A percentile compares a stretch with the other conserved stretches of the same genome.
Evolutionary conservation across 2,113 vertebrate species (phyloP).

Genomic region (Brienomyrus longianalis): DNA sequence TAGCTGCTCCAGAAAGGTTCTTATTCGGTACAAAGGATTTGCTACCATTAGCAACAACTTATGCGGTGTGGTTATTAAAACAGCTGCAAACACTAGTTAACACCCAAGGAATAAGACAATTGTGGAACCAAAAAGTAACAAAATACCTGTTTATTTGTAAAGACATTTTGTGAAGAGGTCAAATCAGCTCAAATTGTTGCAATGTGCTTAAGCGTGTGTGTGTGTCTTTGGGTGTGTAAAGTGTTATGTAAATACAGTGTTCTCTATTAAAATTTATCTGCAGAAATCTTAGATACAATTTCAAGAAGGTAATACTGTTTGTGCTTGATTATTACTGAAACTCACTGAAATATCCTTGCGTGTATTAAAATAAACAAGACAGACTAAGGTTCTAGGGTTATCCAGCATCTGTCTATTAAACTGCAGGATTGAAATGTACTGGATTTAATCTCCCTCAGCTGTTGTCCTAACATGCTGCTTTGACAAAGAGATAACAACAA

Average conservation of each 20-base stretch:
- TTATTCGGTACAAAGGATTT: not conserved
- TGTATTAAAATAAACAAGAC: not conserved
- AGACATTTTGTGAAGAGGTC: not conserved
- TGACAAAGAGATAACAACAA: not conserved
- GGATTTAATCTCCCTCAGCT: not conserved
- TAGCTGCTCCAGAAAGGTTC: not conserved
- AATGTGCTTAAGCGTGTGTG: not conserved
- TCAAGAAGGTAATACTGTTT: not conserved
- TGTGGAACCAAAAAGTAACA: not conserved
- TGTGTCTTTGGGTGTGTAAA: not conserved
- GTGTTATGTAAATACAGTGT: not conserved
- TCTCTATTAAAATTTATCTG: not conserved
- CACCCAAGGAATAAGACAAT: not conserved
- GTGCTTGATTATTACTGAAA: not conserved
- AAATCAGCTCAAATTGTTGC: not conserved
- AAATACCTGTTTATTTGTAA: not conserved
- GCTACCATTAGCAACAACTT: slow-evolving; percentile 5
- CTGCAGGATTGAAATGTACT: not conserved
- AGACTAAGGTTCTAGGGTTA: not conserved
- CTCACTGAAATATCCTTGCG: not conserved
- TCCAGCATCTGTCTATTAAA: not conserved
- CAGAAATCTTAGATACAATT: not conserved
- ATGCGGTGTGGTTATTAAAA: not conserved
- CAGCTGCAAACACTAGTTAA: not conserved
- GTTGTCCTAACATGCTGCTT: not conserved